Evolutionary conservation across 2,888 invertebrate genomes (phyloP), one percentile per base, ranked within the genome.

Genomic region (Acronicta leporina): DNA sequence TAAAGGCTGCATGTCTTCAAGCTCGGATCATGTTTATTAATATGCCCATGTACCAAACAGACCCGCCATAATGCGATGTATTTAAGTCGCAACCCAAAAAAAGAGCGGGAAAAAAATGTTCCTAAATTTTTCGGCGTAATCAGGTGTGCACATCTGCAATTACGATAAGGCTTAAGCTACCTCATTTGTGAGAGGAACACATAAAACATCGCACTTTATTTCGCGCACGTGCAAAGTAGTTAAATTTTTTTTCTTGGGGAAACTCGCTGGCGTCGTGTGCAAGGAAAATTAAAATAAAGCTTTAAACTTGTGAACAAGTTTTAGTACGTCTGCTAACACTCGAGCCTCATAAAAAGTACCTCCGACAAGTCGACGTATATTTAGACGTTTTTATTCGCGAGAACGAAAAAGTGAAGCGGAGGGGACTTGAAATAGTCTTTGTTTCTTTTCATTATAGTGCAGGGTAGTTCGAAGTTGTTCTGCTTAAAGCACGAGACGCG

Each of bases 221-320:
- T 85, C 82, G 73, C 71, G 83, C 87, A 90, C 90, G 90, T 89
- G 89, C 85, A 66, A 82, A 82, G 87, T 83, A 84, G 81, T 87
- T 82, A 47, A 73, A 84, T 76, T 80, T 83, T 87, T 89, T 87
- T 88, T 88, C 82, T 74, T 67, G 64, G 67, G 80, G 75, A 85
- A 87, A 84, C 80, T 79, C 73, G 54, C 41, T 49, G 62, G 64
- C 75, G 72, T 71, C 84, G 80, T 84, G 83, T 81, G 86, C 85
- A 81, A 84, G 83, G 87, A 89, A 92, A 93, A 94, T 94, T 92
- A 94, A 94, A 94, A 92, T 92, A 90, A 90, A 92, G 89, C 89
- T 88, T 88, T 83, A 87, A 92, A 91, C 86, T 92, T 87, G 85
- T 79, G 87, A 87, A 85, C 88, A 89, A 92, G 87, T 91, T 91